Conservation (phyloP, 2,888 invertebrate genomes). For the Microplitis manilae region DNA sequence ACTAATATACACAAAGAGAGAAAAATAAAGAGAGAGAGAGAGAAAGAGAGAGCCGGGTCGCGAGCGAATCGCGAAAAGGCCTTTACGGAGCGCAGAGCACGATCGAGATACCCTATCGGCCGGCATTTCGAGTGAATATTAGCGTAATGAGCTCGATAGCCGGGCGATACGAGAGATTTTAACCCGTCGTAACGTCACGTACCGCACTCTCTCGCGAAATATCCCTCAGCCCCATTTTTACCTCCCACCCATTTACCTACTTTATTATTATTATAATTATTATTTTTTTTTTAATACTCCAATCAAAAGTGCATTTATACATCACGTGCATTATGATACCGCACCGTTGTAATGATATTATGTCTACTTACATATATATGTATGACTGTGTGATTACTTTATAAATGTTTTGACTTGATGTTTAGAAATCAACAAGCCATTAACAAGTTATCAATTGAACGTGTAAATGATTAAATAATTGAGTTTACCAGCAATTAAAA, state of each 20-base stretch:
- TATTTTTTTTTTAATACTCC: conserved; percentile 7
- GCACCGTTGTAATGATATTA: too few relatives aligned
- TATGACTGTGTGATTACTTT: not conserved
- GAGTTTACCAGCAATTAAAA: not conserved
- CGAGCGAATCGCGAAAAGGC: conserved; percentile 60
- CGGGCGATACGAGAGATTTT: conserved; percentile 63
- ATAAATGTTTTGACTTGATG: not conserved
- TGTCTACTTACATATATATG: not conserved
- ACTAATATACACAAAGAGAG: conserved; percentile 15
- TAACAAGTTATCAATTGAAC: not conserved
- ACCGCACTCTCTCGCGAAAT: conserved; percentile 38
- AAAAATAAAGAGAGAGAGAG: not conserved
- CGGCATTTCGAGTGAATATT: conserved; percentile 70
- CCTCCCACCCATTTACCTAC: conserved; percentile 10
- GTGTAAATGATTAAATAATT: not conserved
- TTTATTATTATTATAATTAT: conserved; percentile 12
- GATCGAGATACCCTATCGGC: conserved; percentile 67
- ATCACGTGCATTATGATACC: too few relatives aligned
- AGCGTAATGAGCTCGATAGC: conserved; percentile 70
- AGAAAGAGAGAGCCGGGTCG: conserved; percentile 39
- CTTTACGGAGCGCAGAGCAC: conserved; percentile 64
- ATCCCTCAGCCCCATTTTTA: conserved; percentile 26
- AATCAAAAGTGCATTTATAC: not conserved
- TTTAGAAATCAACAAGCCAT: not conserved
- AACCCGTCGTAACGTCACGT: conserved; percentile 60